Evolutionary conservation across 2,888 invertebrate genomes (phyloP), one percentile per base, ranked within the genome.

Genomic region (Amiota mariae): DNA sequence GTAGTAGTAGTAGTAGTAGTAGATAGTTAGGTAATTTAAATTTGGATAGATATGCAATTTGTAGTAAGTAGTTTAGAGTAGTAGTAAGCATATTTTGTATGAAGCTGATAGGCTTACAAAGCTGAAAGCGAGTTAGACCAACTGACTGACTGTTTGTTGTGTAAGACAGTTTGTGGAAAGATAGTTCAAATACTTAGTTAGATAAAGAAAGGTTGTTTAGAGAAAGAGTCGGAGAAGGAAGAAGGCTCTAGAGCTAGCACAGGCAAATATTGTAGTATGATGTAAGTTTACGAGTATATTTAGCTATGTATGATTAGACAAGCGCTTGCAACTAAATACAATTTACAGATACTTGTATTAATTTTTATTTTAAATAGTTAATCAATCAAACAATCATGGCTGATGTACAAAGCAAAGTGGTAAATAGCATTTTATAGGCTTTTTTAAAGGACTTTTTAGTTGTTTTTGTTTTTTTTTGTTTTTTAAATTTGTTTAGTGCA

Each of bases 41-140:
- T 36, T 36, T 36, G 8, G 36, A 36, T 36, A 36, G 36, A 36
- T 36, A 36, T 36, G 8, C 36, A 36, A 36, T 36, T 36, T 36
- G 36, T 36, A 36, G 36, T 24, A n/a, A n/a, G n/a, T 36, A 4
- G 36, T 36, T 36, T 36, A 36, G 36, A 36, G 36, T 36, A 36
- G 36, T 36, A 36, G 6, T 36, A 36, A 36, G 36, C 36, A 36
- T 36, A n/a, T 36, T 36, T 36, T 1, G 24, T 36, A 36, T 36
- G 36, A 36, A 36, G 36, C 36, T 18, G 46, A 59, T n/a, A 46
- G 51, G 68, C 9, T 75, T 77, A 61, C 24, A 73, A 75, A 76
- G 81, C 84, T 76, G 73, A 57, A 79, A 82, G 82, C 71, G 63
- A 18, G 71, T 72, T 70, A 49, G 46, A 77, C 67, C 72, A 72